phyloP scores from a whole-genome alignment of 2,888 invertebrate genomes.

The Xanthostigma xanthostigma region DNA sequence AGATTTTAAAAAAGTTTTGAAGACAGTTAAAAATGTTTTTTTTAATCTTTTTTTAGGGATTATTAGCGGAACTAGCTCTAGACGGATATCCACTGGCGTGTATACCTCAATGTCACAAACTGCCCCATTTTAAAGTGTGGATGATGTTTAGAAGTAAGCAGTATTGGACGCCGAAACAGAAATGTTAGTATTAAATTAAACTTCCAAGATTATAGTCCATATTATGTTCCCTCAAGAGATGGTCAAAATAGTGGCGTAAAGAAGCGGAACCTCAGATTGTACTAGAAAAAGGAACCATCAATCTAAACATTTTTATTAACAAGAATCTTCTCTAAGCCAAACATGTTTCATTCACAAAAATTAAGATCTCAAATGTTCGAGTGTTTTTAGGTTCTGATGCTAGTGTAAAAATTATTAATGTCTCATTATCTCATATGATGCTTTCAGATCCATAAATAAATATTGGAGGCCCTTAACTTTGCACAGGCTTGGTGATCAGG shows the following conservation, averaged over 20 bases:
- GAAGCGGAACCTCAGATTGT: neutral
- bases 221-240: too few relatives aligned
- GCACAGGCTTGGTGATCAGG: too few relatives aligned
- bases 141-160: constrained; percentile 21
- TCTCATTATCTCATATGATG: too few relatives aligned
- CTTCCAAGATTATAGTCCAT: too few relatives aligned
- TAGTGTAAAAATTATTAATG: too few relatives aligned
- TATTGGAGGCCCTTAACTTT: too few relatives aligned
- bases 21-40: neutral
- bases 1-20: neutral
- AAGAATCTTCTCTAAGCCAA: neutral
- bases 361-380: neutral
- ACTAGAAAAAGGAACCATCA: constrained; percentile 6
- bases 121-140: constrained; percentile 27
- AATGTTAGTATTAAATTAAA: constrained; percentile 9
- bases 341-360: constrained; percentile 2
- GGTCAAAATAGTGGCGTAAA: too few relatives aligned
- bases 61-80: constrained; percentile 20
- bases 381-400: too few relatives aligned
- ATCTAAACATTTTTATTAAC: constrained; percentile 18
- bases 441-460: too few relatives aligned
- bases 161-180: constrained; percentile 19
- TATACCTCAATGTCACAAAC: constrained; percentile 22
- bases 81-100: constrained; percentile 27
- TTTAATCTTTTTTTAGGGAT: constrained; percentile 14